phyloP scores from a whole-genome alignment of 2,113 vertebrate genomes.

The Alces alces region DNA sequence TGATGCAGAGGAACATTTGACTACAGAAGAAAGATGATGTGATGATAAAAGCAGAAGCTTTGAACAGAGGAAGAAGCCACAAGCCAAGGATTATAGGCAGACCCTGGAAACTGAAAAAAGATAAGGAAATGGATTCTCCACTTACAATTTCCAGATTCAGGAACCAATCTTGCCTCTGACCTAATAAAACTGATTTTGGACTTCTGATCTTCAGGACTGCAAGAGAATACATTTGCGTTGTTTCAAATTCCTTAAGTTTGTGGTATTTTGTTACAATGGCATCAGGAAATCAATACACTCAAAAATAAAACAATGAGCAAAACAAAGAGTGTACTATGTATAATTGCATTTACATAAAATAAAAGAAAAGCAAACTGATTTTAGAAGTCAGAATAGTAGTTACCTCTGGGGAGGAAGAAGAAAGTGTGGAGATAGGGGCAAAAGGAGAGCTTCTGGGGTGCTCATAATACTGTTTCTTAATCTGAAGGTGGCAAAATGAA shows the following conservation, averaged over 20 bases:
- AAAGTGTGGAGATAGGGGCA: not conserved
- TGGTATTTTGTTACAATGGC: not conserved
- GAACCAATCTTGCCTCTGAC: not conserved
- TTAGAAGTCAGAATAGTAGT: not conserved
- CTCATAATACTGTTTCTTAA: not conserved
- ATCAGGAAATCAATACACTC: not conserved
- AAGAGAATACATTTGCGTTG: not conserved
- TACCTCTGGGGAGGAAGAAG: constrained; percentile 9
- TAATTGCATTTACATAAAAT: not conserved
- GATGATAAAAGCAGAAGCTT: not conserved
- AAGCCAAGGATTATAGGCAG: not conserved
- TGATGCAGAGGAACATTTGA: not conserved
- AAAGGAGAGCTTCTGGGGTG: not conserved
- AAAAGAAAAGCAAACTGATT: not conserved
- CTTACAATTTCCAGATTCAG: not conserved
- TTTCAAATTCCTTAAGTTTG: not conserved
- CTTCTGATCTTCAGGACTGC: not conserved
- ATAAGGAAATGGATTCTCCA: not conserved
- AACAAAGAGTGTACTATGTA: not conserved
- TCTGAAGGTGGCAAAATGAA: not conserved
- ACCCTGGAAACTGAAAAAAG: not conserved
- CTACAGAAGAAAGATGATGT: not conserved
- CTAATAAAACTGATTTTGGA: constrained; percentile 26
- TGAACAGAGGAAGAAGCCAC: not conserved
- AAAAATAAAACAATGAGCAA: not conserved